Evolutionary conservation across 2,797 vertebrate species (phyloP), one percentile per base, ranked within the genome.

Genomic region (Gobionotothen gibberifrons): DNA sequence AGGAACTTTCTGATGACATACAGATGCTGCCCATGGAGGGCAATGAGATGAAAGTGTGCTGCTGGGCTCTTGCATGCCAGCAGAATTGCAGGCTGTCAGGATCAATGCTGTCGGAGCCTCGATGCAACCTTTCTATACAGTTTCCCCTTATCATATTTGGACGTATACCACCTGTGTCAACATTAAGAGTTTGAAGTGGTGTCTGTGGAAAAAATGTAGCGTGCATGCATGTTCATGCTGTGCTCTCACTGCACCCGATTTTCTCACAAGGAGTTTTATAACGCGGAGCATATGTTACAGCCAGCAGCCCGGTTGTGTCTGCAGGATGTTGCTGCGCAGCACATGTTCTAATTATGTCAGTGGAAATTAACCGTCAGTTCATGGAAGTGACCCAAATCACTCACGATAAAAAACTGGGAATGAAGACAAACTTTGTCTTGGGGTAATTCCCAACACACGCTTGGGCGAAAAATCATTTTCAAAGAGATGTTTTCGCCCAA

Each of bases 91-190:
- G 42, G 6, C 51, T 53, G 55, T 82, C 52, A 22, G 42, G 32
- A 8, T 43, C 48, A 42, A 48, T 55, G 48, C 29, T 48, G 22
- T 21, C 0, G 17, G 8, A 74, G 68, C 14, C 32, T 46, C 16
- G 9, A 5, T 5, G 16, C 15, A 21, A 5, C 9, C 11, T 74
- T 54, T 72, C 63, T 44, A 49, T 36, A n/a, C 69, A 19, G 46
- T 49, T 83, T 54, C 43, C 11, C 76, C 62, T 78, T 73, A 71
- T 82, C 65, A 12, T 71, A 29, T 78, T 69, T 78, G 32, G 68
- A 79, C 76, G 62, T 58, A 40, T 60, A 74, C 72, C 89, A 90
- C 81, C 82, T 90, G 85, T 77, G 60, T 85, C 81, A 86, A 85
- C 84, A 83, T n/a, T n/a, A 10, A 63, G 2, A 47, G 78, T 74